These are phyloP conservation scores for Acanthis flammea DNA, from an alignment of 2,797 vertebrate genomes.

Conservation along the genomic window DNA sequence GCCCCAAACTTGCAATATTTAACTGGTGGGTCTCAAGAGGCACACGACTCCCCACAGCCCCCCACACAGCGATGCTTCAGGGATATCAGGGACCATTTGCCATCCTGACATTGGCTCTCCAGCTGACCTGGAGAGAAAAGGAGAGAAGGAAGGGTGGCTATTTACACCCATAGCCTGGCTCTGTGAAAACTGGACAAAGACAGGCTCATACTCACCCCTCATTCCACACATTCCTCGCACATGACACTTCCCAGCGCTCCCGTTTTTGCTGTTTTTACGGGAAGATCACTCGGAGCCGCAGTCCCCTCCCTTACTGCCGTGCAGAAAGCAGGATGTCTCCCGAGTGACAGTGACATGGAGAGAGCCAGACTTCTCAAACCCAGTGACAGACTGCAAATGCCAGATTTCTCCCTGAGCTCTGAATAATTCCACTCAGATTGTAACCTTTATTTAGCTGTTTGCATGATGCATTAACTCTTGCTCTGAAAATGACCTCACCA, in stretches of 20 bases:
- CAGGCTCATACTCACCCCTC: neutral
- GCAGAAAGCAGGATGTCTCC: constrained; percentile 17
- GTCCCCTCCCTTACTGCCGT: neutral
- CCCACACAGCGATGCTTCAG: neutral
- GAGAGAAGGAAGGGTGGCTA: neutral
- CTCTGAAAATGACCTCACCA: constrained; percentile 47
- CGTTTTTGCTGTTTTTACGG: neutral
- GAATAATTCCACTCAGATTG: constrained; percentile 68
- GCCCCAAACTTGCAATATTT: neutral
- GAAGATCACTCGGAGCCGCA: neutral
- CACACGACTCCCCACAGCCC: neutral
- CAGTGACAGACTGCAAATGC: constrained; percentile 59
- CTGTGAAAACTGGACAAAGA: neutral
- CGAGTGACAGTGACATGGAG: neutral
- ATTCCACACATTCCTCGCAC: neutral
- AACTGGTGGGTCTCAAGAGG: neutral
- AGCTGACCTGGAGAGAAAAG: neutral
- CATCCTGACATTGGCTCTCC: neutral
- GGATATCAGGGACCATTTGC: neutral
- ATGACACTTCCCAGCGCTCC: neutral
- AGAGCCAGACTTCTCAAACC: constrained; percentile 38
- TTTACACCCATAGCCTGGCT: neutral
- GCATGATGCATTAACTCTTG: constrained; percentile 66
- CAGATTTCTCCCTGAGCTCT: constrained; percentile 56
- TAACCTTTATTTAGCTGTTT: constrained; percentile 72